Conservation (phyloP, 2,113 vertebrate species). For the Pycnonotus jocosus region DNA sequence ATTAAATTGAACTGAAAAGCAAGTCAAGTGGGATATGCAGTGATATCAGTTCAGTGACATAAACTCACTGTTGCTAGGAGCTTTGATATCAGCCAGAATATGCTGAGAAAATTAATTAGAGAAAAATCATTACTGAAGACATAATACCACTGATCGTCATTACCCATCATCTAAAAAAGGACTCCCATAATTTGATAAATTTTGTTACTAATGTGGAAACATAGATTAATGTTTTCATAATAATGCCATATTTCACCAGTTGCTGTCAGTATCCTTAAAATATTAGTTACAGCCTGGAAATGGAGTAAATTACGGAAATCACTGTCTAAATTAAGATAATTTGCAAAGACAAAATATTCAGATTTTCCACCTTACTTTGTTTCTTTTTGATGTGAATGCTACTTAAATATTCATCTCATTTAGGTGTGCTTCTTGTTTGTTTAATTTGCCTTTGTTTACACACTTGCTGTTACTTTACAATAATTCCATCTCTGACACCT, state of each 20-base stretch:
- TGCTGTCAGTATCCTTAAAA: background rate
- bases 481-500: background rate
- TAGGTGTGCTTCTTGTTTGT: background rate
- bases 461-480: background rate
- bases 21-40: background rate
- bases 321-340: constrained; percentile 8
- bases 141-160: constrained; percentile 36
- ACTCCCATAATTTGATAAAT: constrained; percentile 5
- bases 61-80: constrained; percentile 22
- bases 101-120: constrained; percentile 56
- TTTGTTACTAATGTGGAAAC: constrained; percentile 17
- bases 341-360: background rate
- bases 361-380: background rate
- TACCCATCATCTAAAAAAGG: background rate
- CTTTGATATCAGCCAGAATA: constrained; percentile 26
- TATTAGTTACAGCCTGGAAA: background rate
- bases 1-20: background rate
- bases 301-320: constrained; percentile 4
- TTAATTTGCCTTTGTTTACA: background rate
- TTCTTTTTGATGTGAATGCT: background rate
- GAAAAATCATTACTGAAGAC: constrained; percentile 46
- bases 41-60: background rate
- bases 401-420: background rate
- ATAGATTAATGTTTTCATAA: background rate
- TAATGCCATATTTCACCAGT: background rate